Percentiles rank a stretch among this genome's conserved stretches.
phyloP scores from a whole-genome alignment of 2,113 vertebrate genomes.

The Daubentonia madagascariensis region DNA sequence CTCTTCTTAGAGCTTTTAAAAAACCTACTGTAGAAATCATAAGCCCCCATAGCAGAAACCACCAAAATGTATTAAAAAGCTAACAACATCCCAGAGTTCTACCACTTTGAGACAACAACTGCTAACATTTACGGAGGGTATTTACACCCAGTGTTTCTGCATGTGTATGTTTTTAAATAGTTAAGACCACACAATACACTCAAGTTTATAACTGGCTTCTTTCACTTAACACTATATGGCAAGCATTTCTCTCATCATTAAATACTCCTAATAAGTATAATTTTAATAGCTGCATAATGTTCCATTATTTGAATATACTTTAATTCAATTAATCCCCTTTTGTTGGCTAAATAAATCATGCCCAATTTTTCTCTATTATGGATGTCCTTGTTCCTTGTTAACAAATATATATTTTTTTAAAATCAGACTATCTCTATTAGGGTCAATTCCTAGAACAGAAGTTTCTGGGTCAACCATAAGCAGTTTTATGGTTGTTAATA shows the following conservation, averaged over 20 bases:
- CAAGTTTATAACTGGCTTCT: slow-evolving; percentile 17
- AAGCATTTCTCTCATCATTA: neutral
- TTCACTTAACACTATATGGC: neutral
- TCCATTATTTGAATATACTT: slow-evolving; percentile 21
- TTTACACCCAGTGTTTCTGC: neutral
- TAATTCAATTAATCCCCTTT: neutral
- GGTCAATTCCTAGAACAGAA: neutral
- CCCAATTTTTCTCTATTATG: neutral
- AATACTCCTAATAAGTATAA: slow-evolving; percentile 5
- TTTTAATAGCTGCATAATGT: neutral
- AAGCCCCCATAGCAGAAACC: neutral
- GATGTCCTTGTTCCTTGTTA: neutral
- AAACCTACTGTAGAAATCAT: neutral
- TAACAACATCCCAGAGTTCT: neutral
- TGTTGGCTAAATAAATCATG: neutral
- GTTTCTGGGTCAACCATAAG: neutral
- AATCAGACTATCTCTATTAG: neutral
- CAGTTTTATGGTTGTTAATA: neutral
- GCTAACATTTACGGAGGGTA: neutral
- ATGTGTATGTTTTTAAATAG: slow-evolving; percentile 31
- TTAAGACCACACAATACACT: neutral
- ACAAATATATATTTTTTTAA: neutral
- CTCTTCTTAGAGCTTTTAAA: neutral
- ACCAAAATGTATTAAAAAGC: neutral
- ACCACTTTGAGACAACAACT: neutral